These are phyloP conservation scores for Trilocha varians DNA, from an alignment of 2,888 invertebrate genomes.

Conservation along the genomic window DNA sequence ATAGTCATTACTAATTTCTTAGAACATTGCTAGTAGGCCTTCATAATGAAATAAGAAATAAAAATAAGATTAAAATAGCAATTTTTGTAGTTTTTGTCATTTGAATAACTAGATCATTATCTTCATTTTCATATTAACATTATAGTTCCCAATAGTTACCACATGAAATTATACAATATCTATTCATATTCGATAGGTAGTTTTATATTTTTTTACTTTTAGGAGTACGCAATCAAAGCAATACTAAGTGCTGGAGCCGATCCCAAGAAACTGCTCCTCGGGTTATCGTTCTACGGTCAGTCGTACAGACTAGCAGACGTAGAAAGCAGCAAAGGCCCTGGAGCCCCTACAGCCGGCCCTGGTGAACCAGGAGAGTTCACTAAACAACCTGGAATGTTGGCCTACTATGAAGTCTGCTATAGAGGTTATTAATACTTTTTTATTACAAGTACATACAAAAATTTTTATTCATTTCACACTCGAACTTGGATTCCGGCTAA, in stretches of 20 bases:
- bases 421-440: conserved; percentile 43
- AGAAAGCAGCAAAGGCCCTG: conserved; percentile 58
- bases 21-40: too few relatives aligned
- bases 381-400: conserved; percentile 89
- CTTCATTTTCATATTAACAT: too few relatives aligned
- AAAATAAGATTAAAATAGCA: neutral
- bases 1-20: too few relatives aligned
- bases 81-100: too few relatives aligned
- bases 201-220: conserved; percentile 12
- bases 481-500: too few relatives aligned
- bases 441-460: conserved; percentile 3
- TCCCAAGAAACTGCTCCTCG: conserved; percentile 83
- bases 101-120: too few relatives aligned
- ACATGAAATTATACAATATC: too few relatives aligned
- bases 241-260: conserved; percentile 82
- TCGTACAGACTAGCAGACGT: conserved; percentile 78
- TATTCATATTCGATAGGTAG: neutral
- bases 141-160: too few relatives aligned
- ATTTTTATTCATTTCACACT: neutral
- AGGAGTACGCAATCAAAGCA: conserved; percentile 88
- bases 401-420: conserved; percentile 89
- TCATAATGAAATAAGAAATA: too few relatives aligned
- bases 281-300: conserved; percentile 91
- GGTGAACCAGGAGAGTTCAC: conserved; percentile 87
- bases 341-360: conserved; percentile 79